Conservation (phyloP, 2,113 vertebrate species). For the Numenius arquata region DNA sequence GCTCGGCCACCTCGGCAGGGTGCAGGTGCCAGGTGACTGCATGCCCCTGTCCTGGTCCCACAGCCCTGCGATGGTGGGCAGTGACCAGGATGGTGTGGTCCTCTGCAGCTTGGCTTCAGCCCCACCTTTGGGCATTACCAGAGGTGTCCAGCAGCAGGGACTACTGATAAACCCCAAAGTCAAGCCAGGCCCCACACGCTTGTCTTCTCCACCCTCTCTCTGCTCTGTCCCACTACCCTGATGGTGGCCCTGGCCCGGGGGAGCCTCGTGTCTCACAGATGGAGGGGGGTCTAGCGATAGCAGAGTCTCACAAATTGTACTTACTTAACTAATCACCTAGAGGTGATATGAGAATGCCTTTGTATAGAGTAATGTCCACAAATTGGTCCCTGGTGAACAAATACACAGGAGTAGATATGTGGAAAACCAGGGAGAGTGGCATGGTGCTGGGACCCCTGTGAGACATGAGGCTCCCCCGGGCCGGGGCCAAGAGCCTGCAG, state of each 20-base stretch:
- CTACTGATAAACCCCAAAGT: neutral
- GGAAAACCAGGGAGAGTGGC: too few species aligned
- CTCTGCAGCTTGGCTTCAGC: slow-evolving; percentile 17
- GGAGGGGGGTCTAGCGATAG: too few species aligned
- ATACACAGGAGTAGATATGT: too few species aligned
- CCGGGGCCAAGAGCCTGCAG: neutral
- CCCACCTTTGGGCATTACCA: neutral
- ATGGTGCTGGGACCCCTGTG: too few species aligned
- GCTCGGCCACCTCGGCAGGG: neutral
- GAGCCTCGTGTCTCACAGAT: rapidly evolving
- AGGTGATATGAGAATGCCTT: too few species aligned
- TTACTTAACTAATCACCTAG: too few species aligned
- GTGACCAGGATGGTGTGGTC: neutral
- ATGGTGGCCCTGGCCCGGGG: neutral
- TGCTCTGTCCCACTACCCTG: neutral
- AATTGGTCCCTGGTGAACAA: too few species aligned
- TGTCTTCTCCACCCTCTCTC: neutral
- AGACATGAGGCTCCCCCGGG: too few species aligned
- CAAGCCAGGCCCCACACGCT: neutral
- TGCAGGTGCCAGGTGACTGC: neutral
- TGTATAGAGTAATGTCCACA: too few species aligned
- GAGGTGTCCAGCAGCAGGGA: rapidly evolving
- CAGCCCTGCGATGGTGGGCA: rapidly evolving
- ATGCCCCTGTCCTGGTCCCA: neutral
- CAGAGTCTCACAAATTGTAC: too few species aligned